Evolutionary conservation across 2,113 vertebrate species (phyloP).

Genomic region (Tichodroma muraria): DNA sequence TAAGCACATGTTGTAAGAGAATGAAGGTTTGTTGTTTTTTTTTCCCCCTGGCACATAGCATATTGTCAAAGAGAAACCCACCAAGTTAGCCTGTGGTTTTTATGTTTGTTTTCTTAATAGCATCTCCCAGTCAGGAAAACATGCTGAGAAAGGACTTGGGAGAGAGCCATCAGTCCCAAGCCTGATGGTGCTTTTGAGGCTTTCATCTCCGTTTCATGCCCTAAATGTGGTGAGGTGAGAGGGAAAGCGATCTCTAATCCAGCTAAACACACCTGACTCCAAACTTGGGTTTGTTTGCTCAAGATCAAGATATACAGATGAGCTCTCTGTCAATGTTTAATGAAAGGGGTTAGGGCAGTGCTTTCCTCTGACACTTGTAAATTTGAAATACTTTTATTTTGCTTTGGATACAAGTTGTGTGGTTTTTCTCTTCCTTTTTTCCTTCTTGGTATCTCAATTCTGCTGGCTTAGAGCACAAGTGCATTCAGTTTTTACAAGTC

Average conservation of each 20-base stretch:
- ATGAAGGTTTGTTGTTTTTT: neutral
- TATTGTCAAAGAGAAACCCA: neutral
- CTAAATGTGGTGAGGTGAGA: neutral
- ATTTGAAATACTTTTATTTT: neutral
- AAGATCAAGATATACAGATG: neutral
- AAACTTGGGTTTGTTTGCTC: neutral
- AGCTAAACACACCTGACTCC: neutral
- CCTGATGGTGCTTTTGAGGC: neutral
- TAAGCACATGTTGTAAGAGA: constrained; percentile 3
- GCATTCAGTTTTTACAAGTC: neutral
- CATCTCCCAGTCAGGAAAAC: neutral
- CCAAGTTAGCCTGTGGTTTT: neutral
- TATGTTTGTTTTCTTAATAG: neutral
- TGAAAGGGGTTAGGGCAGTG: neutral
- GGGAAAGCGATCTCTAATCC: neutral
- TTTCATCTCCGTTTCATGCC: neutral
- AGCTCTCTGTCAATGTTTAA: constrained; percentile 59
- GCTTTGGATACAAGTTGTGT: neutral
- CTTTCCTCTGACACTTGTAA: neutral
- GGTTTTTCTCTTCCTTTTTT: neutral
- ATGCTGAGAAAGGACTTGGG: neutral
- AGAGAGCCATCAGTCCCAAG: neutral
- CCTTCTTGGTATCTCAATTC: neutral
- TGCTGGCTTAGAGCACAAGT: neutral
- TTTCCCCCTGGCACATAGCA: neutral